These are phyloP conservation scores for Saccostrea cuccullata DNA, from an alignment of 1,140 invertebrate species.

Conservation along the genomic window DNA sequence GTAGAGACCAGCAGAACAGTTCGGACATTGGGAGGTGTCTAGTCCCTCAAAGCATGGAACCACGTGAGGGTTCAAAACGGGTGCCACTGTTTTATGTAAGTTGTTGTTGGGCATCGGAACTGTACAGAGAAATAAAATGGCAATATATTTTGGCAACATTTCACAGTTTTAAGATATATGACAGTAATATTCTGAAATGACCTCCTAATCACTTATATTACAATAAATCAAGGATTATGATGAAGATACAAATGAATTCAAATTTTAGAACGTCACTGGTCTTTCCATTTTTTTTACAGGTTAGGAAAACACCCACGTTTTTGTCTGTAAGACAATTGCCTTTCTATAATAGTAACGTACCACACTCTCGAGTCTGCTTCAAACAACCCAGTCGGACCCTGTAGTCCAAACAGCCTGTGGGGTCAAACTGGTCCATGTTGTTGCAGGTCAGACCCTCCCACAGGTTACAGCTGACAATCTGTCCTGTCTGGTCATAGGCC, in stretches of 20 bases:
- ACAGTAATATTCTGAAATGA: too few relatives aligned
- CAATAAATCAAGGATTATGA: too few relatives aligned
- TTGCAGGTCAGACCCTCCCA: slow-evolving; percentile 86
- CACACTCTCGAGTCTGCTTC: slow-evolving; percentile 62
- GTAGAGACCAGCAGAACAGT: slow-evolving; percentile 21
- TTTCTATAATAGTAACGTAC: slow-evolving; percentile 53
- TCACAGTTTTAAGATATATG: neutral
- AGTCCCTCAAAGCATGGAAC: slow-evolving; percentile 19
- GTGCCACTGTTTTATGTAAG: neutral
- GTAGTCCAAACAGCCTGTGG: slow-evolving; percentile 70
- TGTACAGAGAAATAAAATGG: neutral
- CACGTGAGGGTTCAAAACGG: neutral
- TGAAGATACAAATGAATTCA: too few relatives aligned
- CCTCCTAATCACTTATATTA: too few relatives aligned
- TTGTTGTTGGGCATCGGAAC: neutral
- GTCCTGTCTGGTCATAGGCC: slow-evolving; percentile 59
- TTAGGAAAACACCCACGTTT: too few relatives aligned
- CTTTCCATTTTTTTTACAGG: too few relatives aligned
- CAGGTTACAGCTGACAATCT: slow-evolving; percentile 87
- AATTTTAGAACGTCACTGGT: too few relatives aligned
- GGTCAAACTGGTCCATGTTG: slow-evolving; percentile 61
- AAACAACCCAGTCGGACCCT: slow-evolving; percentile 74
- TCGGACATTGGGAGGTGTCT: slow-evolving; percentile 26
- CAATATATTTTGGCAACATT: neutral
- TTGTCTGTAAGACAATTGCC: too few relatives aligned